Percentiles rank a stretch among this genome's conserved stretches.
These are phyloP conservation scores for Boloria selene DNA, from an alignment of 2,888 invertebrate species.

Conservation along the genomic window DNA sequence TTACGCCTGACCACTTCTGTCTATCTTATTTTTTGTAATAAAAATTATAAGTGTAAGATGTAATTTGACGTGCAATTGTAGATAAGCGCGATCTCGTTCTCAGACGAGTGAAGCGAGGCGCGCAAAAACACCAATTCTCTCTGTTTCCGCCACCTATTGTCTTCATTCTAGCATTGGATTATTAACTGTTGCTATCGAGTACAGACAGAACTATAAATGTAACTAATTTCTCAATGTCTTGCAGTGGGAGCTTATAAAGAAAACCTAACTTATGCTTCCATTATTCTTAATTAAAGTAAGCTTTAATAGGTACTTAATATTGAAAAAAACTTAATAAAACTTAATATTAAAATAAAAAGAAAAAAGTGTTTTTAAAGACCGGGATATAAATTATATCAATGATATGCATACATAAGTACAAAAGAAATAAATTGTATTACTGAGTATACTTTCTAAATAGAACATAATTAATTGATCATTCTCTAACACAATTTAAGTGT, in stretches of 20 bases:
- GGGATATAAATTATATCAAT: no score
- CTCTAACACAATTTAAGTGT: constrained; percentile 64
- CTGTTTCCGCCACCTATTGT: constrained; percentile 76
- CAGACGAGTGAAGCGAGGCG: constrained; percentile 61
- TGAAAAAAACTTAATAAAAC: no score
- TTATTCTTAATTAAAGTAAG: no score
- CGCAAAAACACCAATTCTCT: constrained; percentile 65
- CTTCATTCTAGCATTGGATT: constrained; percentile 64
- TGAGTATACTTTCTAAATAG: constrained; percentile 43
- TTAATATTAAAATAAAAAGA: no score
- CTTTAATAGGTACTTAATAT: no score
- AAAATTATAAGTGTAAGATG: constrained; percentile 39
- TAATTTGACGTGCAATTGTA: constrained; percentile 61
- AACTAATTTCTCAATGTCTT: background rate
- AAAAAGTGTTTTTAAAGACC: no score
- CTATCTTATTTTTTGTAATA: constrained; percentile 17
- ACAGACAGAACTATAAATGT: constrained; percentile 22
- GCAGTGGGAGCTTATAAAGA: no score
- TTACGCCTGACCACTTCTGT: constrained; percentile 14
- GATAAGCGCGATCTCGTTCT: constrained; percentile 58
- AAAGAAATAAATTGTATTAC: constrained; percentile 17
- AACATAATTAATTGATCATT: constrained; percentile 59
- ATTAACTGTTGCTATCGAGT: constrained; percentile 50
- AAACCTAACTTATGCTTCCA: no score
- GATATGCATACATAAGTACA: background rate